Base-by-base conservation (phyloP, 2,888 invertebrate genomes). In the Conomelus anceps region DNA sequence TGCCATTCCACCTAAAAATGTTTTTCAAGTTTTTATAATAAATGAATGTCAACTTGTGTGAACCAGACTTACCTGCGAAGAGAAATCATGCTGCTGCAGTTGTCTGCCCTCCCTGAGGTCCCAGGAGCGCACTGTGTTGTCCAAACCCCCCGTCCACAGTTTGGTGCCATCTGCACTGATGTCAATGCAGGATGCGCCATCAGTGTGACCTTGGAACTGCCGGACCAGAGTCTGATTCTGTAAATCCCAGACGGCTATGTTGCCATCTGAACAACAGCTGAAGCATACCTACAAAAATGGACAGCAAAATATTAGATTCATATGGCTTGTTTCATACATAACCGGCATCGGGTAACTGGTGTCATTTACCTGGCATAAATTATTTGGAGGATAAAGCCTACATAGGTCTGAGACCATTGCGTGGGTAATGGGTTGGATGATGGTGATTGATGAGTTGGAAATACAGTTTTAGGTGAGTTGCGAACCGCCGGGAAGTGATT, bases 211-310 rank as follows among this genome's bases (percentile, higher is more conserved):
- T 94, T 97, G 97, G 94, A 97, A 97, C 94, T 98, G 97, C 92
- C 98, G 95, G 93, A 99, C 98, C 93, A 98, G 95, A 90, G 97
- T 97, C 94, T 98, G 98, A 94, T 97, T 97, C 92, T 97, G 97
- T 88, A 97, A 94, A 93, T 97, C 99, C 99, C 99, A 99, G 3
- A 99, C 98, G 29, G 98, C 98, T 92, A 99, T 98, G 93, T 99
- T 98, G 41, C 99, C 99, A 93, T 99, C 99, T 92, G 98, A 98
- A 94, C 99, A 99, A 93, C 99, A 99, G 93, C 98, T 98, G 94
- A 99, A 99, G 95, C 99, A 99, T 90, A 98, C 95, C 95, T 95
- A 90, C 90, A 90, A 89, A 86, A 88, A 90, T 23, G 26, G 6
- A 23, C 22, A n/a, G 6, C 22, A 4, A 7, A 84, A n/a, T n/a